phyloP scores from a whole-genome alignment of 2,888 invertebrate genomes.

The Phengaris alcon region DNA sequence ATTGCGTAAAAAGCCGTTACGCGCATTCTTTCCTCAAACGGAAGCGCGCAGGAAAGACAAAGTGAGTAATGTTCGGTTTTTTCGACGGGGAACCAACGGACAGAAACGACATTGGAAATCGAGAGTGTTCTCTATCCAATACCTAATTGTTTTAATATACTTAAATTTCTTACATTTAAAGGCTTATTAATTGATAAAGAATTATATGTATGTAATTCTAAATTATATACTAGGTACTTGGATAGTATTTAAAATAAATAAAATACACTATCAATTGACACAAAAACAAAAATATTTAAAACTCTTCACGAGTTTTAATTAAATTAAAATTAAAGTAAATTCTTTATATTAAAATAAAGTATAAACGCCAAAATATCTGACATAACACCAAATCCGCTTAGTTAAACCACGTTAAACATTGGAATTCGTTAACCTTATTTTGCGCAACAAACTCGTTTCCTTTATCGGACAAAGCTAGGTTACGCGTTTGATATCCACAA shows the following conservation, averaged over 20 bases:
- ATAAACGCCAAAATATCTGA: slow-evolving; percentile 20
- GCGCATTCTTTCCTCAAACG: slow-evolving; percentile 48
- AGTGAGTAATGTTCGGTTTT: slow-evolving; percentile 48
- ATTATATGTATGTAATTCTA: no score
- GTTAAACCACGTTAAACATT: slow-evolving; percentile 5
- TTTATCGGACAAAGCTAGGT: slow-evolving; percentile 42
- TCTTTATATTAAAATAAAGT: not conserved
- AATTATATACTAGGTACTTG: no score
- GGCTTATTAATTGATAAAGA: no score
- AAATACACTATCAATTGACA: no score
- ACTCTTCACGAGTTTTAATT: no score
- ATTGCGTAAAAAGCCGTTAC: slow-evolving; percentile 21
- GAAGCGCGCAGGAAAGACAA: slow-evolving; percentile 44
- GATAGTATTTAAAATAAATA: no score
- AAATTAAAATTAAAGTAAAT: no score
- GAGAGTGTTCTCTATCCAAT: slow-evolving; percentile 53
- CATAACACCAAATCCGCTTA: slow-evolving; percentile 16
- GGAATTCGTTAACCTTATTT: slow-evolving; percentile 32
- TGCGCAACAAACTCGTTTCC: slow-evolving; percentile 33
- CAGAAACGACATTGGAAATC: slow-evolving; percentile 65
- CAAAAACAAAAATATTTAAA: no score
- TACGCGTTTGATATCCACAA: slow-evolving; percentile 36
- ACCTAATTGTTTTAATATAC: not conserved
- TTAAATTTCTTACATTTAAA: not conserved
- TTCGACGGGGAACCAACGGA: slow-evolving; percentile 48